Base-by-base conservation (phyloP, 2,888 invertebrate species). In the Caenorhabditis sp. region DNA sequence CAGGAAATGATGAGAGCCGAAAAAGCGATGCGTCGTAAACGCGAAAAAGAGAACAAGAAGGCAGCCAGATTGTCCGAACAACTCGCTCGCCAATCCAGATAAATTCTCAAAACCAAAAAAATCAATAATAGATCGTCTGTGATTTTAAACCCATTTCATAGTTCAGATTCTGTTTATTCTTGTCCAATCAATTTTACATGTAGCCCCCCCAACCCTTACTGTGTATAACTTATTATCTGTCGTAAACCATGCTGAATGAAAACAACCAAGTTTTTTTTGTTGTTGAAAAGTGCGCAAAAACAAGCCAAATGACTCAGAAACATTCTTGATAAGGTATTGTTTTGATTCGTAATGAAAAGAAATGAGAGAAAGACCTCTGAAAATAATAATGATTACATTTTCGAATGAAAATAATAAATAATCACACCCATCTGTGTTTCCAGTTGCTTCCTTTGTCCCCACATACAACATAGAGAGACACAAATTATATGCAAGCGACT, bases 1-100 rank as follows among this genome's bases (percentile, higher is more conserved):
- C 12, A 72, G 71, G 73, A 73, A 56, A 66, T 73, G 62, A 36
- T 73, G 20, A 60, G 73, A 4, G 73, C 61, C 17, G 67, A 73
- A 25, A 73, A 73, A 21, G 73, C 73, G 12, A 17, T 64, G 1
- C 63, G 62, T 25, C 64, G 73, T 0, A 73, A 73, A 50, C 65
- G 62, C 36, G 73, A 65, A 10, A 68, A 68, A 23, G 66, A 62
- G 20, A 58, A 66, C 26, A 73, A 68, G 25, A 66, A 68, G 25
- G 68, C 68, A 1, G 62, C 31, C 67, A 67, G 53, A 59, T 54
- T 17, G 31, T 31, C 31, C 31, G 31, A 31, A 31, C 31, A 31
- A 31, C 10, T 31, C 5, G 31, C 66, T 59, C 12, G 63, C 59
- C 59, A 56, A 26, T 1, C 63, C 54, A 27, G 66, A 66, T 53